Evolutionary conservation across 2,113 vertebrate species (phyloP).

Genomic region (Scomber japonicus): DNA sequence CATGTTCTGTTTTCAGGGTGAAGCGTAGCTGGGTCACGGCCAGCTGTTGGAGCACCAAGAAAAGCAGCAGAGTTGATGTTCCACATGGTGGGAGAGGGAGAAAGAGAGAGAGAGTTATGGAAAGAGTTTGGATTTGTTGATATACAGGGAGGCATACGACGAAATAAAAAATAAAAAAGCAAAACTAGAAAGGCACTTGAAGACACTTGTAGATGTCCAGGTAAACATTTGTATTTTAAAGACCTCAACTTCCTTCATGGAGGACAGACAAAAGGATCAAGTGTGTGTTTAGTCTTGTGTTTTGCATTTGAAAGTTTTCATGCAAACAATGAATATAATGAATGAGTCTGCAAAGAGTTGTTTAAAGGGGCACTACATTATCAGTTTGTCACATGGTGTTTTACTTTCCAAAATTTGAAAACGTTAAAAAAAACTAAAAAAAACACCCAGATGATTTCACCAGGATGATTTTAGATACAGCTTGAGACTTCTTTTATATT

Average conservation of each 20-base stretch:
- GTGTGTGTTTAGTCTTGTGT: background rate
- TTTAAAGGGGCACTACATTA: too few relatives aligned
- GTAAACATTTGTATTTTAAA: too few relatives aligned
- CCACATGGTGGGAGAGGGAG: constrained; percentile 19
- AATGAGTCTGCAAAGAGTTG: too few relatives aligned
- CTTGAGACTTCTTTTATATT: too few relatives aligned
- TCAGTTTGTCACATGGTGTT: too few relatives aligned
- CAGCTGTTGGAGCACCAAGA: constrained; percentile 65
- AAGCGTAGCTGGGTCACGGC: constrained; percentile 60
- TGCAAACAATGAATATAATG: too few relatives aligned
- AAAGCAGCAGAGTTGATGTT: constrained; percentile 62
- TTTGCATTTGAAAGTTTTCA: background rate
- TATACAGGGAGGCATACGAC: constrained; percentile 17
- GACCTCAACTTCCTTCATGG: too few relatives aligned
- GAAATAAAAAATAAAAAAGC: constrained; percentile 17
- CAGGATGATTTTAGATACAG: too few relatives aligned
- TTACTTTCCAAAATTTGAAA: too few relatives aligned
- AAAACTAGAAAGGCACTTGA: constrained; percentile 21
- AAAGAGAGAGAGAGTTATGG: constrained; percentile 1
- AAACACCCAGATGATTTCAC: too few relatives aligned
- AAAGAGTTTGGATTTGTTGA: constrained; percentile 51
- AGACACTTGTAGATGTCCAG: too few relatives aligned
- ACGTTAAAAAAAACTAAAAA: too few relatives aligned
- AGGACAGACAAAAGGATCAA: background rate
- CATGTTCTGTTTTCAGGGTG: constrained; percentile 63